A percentile compares a stretch with the other conserved stretches of the same genome.
These are phyloP conservation scores for Pogonomyrmex barbatus DNA, from an alignment of 1,140 invertebrate species.

Conservation along the genomic window DNA sequence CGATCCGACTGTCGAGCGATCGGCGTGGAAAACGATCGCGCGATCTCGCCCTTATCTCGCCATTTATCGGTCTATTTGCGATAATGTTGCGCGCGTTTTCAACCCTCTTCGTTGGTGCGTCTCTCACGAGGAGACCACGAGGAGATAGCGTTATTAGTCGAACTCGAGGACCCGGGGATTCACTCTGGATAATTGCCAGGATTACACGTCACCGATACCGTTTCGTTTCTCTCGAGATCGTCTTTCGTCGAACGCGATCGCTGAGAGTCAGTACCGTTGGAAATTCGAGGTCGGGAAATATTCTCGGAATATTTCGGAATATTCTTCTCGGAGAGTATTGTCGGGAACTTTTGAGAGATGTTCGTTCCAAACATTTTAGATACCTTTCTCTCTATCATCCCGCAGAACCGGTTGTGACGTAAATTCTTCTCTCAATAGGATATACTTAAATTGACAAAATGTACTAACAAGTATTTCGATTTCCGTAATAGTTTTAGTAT, in stretches of 20 bases:
- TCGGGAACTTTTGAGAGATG: slow-evolving; percentile 39
- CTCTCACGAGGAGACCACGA: neutral
- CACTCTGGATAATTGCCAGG: slow-evolving; percentile 43
- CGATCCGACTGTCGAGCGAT: slow-evolving; percentile 35
- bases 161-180: neutral
- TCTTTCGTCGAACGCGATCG: slow-evolving; percentile 28
- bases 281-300: slow-evolving; percentile 3
- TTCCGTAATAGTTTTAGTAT: neutral
- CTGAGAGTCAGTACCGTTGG: neutral
- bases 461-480: slow-evolving; percentile 29
- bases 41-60: slow-evolving; percentile 28
- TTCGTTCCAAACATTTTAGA: slow-evolving; percentile 23
- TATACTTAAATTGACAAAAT: slow-evolving; percentile 42
- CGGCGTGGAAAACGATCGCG: slow-evolving; percentile 37
- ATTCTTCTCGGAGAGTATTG: slow-evolving; percentile 41
- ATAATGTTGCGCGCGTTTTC: slow-evolving; percentile 51
- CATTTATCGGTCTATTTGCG: slow-evolving; percentile 44
- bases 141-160: slow-evolving; percentile 16
- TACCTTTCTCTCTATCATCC: slow-evolving; percentile 19
- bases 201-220: neutral
- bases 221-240: neutral
- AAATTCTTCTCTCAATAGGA: slow-evolving; percentile 39
- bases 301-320: slow-evolving; percentile 37
- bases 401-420: neutral
- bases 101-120: neutral